Evolutionary conservation across 1,140 invertebrate species (phyloP).

Genomic region (Philopotamus ludificatus): DNA sequence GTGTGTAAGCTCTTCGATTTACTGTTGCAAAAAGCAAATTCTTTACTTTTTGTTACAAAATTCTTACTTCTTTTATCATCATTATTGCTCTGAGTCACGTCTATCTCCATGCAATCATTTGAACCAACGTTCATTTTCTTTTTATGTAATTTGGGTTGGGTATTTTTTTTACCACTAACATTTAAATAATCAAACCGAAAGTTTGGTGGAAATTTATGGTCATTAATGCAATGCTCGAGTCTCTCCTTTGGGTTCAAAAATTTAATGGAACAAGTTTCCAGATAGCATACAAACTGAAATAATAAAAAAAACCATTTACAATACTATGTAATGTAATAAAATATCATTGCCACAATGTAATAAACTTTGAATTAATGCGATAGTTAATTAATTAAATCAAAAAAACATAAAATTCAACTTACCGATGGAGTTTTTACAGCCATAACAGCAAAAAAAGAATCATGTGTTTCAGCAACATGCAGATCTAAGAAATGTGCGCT

Average conservation of each 20-base stretch:
- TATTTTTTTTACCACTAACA: slow-evolving; percentile 14
- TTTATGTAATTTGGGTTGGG: no score
- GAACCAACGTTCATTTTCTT: no score
- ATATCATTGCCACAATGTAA: slow-evolving; percentile 9
- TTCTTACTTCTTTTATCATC: no score
- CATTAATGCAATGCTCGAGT: slow-evolving; percentile 59
- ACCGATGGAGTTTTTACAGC: slow-evolving; percentile 64
- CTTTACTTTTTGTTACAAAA: no score
- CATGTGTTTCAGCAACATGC: slow-evolving; percentile 68
- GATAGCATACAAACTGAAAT: slow-evolving; percentile 65
- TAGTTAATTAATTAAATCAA: neutral
- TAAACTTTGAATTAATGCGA: neutral
- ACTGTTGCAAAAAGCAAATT: slow-evolving; percentile 46
- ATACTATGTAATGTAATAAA: slow-evolving; percentile 20
- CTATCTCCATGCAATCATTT: slow-evolving; percentile 7
- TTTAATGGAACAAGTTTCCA: slow-evolving; percentile 62
- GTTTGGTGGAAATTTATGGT: slow-evolving; percentile 66
- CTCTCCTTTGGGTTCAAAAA: slow-evolving; percentile 58
- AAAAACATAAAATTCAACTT: slow-evolving; percentile 37
- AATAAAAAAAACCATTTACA: slow-evolving; percentile 34
- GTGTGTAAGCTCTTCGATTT: slow-evolving; percentile 49
- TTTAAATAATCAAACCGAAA: slow-evolving; percentile 57
- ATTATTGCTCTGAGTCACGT: neutral
- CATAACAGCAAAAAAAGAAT: slow-evolving; percentile 66
- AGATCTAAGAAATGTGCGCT: slow-evolving; percentile 67